Conservation (phyloP, 2,797 vertebrate species). For the Ctenosaura bakeri region DNA sequence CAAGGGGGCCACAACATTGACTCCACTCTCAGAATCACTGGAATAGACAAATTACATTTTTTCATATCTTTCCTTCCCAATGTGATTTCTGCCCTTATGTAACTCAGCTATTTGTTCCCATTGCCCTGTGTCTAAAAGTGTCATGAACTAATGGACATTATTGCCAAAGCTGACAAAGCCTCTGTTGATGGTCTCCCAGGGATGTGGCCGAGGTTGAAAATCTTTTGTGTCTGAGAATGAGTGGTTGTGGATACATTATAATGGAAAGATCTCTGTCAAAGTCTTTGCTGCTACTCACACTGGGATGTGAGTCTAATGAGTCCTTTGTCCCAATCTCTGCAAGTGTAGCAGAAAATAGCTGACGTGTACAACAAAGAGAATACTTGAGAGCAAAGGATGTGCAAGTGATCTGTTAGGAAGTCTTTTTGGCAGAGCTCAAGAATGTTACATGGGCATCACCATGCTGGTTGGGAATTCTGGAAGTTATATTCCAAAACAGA, state of each 20-base stretch:
- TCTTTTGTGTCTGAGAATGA: not conserved
- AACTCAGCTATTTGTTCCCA: not conserved
- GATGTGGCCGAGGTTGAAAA: not conserved
- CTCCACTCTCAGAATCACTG: not conserved
- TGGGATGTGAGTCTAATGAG: not conserved
- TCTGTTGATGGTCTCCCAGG: no score
- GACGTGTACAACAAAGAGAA: not conserved
- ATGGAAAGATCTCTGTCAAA: not conserved
- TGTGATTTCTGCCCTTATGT: not conserved
- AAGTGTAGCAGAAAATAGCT: not conserved
- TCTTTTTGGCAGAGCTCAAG: not conserved
- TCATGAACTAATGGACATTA: not conserved
- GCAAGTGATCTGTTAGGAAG: not conserved
- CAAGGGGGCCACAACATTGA: not conserved
- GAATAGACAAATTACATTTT: not conserved
- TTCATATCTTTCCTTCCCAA: not conserved
- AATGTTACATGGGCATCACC: no score
- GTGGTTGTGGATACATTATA: not conserved
- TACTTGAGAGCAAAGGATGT: not conserved
- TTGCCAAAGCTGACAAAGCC: not conserved
- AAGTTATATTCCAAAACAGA: not conserved
- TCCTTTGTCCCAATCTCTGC: not conserved
- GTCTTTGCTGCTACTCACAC: not conserved
- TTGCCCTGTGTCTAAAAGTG: not conserved
- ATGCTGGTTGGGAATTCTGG: not conserved